phyloP scores from a whole-genome alignment of 92 coral and sea anemone species.

The Epizoanthus illoricatus region DNA sequence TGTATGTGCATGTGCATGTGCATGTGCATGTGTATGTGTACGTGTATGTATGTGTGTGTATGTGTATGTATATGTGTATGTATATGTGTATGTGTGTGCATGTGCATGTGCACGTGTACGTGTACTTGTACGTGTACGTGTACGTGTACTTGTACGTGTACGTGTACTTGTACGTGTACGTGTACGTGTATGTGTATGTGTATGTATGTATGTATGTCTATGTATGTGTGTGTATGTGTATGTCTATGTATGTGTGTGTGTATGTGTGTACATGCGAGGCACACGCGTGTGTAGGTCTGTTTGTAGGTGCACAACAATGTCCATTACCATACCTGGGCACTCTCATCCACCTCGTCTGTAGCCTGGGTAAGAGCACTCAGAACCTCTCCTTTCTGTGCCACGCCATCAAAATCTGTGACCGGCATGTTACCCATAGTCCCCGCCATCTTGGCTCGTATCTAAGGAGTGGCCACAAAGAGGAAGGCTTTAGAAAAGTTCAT shows the following conservation, averaged over 20 bases:
- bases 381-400: constrained; percentile 81
- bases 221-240: too few species aligned
- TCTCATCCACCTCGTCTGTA: constrained; percentile 78
- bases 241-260: background rate
- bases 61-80: too few species aligned
- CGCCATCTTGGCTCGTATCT: constrained; percentile 90
- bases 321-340: constrained; percentile 73
- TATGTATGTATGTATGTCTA: too few species aligned
- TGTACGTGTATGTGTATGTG: too few species aligned
- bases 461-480: background rate
- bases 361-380: constrained; percentile 69
- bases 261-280: background rate
- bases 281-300: background rate
- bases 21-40: background rate
- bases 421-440: constrained; percentile 63
- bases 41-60: too few species aligned
- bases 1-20: background rate
- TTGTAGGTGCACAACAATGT: background rate
- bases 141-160: too few species aligned
- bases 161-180: too few species aligned
- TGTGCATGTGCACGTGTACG: too few species aligned
- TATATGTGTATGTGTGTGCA: too few species aligned
- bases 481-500: constrained; percentile 3
- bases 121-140: too few species aligned
- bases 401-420: constrained; percentile 74